Conservation (phyloP, 2,888 invertebrate genomes). For the Amphipoea lucens region DNA sequence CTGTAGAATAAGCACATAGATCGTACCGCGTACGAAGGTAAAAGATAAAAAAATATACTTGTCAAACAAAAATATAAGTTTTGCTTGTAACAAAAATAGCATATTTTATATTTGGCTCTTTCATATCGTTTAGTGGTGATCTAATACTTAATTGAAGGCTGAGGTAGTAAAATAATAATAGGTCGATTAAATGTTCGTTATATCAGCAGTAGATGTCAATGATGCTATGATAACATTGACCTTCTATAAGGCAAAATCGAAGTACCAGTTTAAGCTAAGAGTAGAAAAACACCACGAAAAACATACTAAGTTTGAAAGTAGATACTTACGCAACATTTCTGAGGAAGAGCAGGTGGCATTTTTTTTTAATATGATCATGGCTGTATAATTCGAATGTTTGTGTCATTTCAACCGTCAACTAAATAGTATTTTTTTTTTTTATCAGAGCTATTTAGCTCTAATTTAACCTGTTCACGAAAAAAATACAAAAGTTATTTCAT, state of each 20-base stretch:
- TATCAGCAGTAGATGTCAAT: conserved; percentile 3
- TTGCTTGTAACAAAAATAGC: conserved; percentile 6
- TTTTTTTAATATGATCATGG: not conserved
- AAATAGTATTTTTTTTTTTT: too few relatives aligned
- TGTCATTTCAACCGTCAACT: not conserved
- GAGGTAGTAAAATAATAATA: conserved; percentile 20
- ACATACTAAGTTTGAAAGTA: conserved; percentile 26
- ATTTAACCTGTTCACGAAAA: too few relatives aligned
- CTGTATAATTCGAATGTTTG: not conserved
- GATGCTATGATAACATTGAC: conserved; percentile 39
- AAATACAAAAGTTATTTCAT: not conserved
- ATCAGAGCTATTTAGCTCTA: too few relatives aligned
- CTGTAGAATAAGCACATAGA: conserved; percentile 22
- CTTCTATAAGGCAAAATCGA: conserved; percentile 5
- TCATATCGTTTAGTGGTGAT: conserved; percentile 1
- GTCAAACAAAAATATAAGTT: not conserved
- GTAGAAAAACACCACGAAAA: not conserved
- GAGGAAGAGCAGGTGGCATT: not conserved
- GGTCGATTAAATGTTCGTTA: conserved; percentile 7
- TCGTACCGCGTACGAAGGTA: not conserved
- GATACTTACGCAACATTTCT: not conserved
- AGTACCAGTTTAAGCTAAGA: not conserved
- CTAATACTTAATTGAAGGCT: conserved; percentile 3
- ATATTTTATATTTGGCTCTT: not conserved
- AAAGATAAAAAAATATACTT: conserved; percentile 3